Evolutionary conservation across 2,888 invertebrate species (phyloP), one percentile per base, ranked within the genome.

Genomic region (Papilio gigon): DNA sequence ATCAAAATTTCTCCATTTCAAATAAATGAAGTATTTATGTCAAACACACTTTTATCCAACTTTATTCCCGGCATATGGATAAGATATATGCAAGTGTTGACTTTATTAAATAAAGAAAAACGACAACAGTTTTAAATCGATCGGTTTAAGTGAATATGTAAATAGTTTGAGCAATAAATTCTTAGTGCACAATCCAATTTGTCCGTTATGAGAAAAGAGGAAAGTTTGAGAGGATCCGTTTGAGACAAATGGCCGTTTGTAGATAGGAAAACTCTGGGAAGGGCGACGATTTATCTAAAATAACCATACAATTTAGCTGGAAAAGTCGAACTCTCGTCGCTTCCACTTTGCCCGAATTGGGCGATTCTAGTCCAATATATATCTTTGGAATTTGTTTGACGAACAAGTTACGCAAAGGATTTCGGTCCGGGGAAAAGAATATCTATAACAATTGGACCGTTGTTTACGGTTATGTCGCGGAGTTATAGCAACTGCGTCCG

Each of bases 281-380:
- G 85, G 84, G 84, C 82, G 84, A 81, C 86, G 84, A 91, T 92
- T 89, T 90, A 89, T 90, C 88, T 88, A 84, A 89, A 90, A 91
- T 88, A 89, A 87, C 87, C 87, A 86, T 88, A 88, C 87, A 88
- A 88, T 89, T 88, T 88, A 83, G 84, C 84, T 79, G 79, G 83
- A 84, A 84, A 85, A 77, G 86, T 89, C 88, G 88, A 90, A 90
- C 82, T 88, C 84, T 85, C 84, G 84, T 84, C 87, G 85, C 82
- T 84, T 81, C 85, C 86, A 90, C 89, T 90, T 89, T 88, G 83
- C 84, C 84, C 81, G 88, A 90, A 91, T 90, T 89, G 89, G 88
- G 89, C 86, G 85, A 88, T 87, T 88, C 84, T 85, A 83, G 85
- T 79, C 80, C 83, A 83, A 89, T 89, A 89, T 89, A 89, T 88